These are phyloP conservation scores for Atta cephalotes DNA, from an alignment of 1,140 invertebrate genomes.

Conservation along the genomic window DNA sequence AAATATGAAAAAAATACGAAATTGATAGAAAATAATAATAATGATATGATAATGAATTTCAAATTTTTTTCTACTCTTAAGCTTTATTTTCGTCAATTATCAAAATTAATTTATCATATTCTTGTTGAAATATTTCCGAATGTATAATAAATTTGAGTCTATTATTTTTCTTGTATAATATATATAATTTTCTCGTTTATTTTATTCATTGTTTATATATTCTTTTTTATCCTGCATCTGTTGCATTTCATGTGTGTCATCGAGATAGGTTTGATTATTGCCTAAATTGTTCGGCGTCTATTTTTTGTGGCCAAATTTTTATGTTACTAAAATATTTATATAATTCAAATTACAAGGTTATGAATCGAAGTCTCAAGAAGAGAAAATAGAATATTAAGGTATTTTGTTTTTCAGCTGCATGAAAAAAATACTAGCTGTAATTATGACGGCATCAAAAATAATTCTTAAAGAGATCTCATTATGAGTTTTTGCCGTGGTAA, in stretches of 20 bases:
- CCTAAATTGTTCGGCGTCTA: neutral
- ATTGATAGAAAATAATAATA: neutral
- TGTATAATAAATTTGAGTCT: slow-evolving; percentile 34
- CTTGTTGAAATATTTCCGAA: slow-evolving; percentile 28
- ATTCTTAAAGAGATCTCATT: slow-evolving; percentile 33
- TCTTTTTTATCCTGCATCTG: neutral
- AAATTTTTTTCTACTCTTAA: neutral
- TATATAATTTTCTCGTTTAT: slow-evolving; percentile 3
- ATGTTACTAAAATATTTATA: slow-evolving; percentile 10
- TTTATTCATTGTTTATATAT: slow-evolving; percentile 13
- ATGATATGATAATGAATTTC: neutral
- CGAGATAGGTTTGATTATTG: neutral
- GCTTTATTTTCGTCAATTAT: neutral
- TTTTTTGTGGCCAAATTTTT: neutral
- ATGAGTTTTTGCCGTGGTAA: slow-evolving; percentile 6
- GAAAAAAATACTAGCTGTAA: neutral
- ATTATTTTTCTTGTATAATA: slow-evolving; percentile 22
- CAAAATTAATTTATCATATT: slow-evolving; percentile 8
- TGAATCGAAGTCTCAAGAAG: neutral
- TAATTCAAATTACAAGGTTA: neutral
- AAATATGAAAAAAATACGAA: neutral
- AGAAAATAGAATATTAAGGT: neutral
- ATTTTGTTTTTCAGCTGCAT: slow-evolving; percentile 7
- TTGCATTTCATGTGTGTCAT: slow-evolving; percentile 9
- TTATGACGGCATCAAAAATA: slow-evolving; percentile 4